These are phyloP conservation scores for Thumatha senex DNA, from an alignment of 2,888 invertebrate genomes.

Conservation along the genomic window DNA sequence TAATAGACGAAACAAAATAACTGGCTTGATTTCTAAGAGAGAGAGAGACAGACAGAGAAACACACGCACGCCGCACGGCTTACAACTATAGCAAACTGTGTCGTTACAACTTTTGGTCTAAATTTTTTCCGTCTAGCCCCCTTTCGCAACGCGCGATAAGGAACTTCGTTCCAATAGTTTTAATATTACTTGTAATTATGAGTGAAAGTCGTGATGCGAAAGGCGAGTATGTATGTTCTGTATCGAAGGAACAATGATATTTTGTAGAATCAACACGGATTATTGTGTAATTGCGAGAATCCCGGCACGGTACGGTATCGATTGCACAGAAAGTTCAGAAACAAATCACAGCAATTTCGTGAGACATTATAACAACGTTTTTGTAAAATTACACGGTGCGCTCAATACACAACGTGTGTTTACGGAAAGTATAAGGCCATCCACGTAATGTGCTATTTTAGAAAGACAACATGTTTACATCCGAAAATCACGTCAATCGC, in stretches of 20 bases:
- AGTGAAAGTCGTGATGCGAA: slow-evolving; percentile 46
- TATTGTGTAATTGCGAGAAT: slow-evolving; percentile 70
- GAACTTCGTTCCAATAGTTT: too few relatives aligned
- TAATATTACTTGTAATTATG: slow-evolving; percentile 8
- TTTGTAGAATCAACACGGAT: slow-evolving; percentile 66
- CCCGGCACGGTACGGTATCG: slow-evolving; percentile 51
- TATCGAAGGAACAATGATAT: slow-evolving; percentile 45
- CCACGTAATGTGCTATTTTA: slow-evolving; percentile 42
- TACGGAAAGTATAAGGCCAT: slow-evolving; percentile 60
- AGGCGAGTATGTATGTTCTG: slow-evolving; percentile 16
- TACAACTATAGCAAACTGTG: too few relatives aligned
- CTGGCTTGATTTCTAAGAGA: too few relatives aligned
- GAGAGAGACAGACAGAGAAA: too few relatives aligned
- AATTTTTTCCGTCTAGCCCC: too few relatives aligned
- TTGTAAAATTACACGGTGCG: slow-evolving; percentile 71
- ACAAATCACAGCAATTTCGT: slow-evolving; percentile 76
- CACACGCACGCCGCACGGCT: too few relatives aligned
- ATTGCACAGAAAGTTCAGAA: slow-evolving; percentile 60
- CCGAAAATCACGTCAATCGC: slow-evolving; percentile 1
- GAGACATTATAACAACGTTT: slow-evolving; percentile 71
- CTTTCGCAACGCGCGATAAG: too few relatives aligned
- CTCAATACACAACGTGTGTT: slow-evolving; percentile 61
- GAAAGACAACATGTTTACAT: slow-evolving; percentile 35
- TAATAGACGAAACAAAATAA: too few relatives aligned
- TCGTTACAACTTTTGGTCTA: too few relatives aligned